Evolutionary conservation across 2,888 invertebrate genomes (phyloP), one percentile per base, ranked within the genome.

Genomic region (Hydropsyche betteni): DNA sequence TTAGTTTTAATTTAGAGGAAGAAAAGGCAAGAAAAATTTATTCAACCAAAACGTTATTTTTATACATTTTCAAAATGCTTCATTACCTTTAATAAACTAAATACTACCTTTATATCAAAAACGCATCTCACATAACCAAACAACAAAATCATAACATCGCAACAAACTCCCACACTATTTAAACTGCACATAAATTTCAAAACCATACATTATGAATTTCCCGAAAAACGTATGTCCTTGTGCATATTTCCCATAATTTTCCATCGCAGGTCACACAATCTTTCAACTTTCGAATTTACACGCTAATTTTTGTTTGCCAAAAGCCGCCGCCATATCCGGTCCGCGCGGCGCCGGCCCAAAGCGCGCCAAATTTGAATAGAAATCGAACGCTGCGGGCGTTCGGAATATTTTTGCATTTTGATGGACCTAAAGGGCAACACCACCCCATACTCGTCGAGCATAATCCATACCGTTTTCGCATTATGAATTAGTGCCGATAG

Each of bases 321-420:
- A 64, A 10, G 64, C 36, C 12, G 36, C 10, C 33, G 8, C 24
- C 8, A 64, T 64, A 34, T 33, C 64, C 34, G 64, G 64, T 14
- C 61, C 61, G 16, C 24, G 51, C 51, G n/a, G 8, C 51, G 33
- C 61, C 61, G 33, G 61, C 16, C 6, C 7, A 7, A 3, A 24
- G 51, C 69, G 5, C 12, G 38, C n/a, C 38, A 53, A 75, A 78
- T 78, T 77, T 78, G 77, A 78, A 78, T 78, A 77, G 77, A 78
- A 78, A 78, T 78, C 76, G 78, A 78, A 77, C 78, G 78, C 78
- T 76, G 33, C 55, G 68, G 77, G 76, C 76, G 64, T 61, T 75
- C 38, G n/a, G 78, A 78, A 78, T 78, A 78, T 77, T 78, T 78
- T 78, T 78, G 75, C 78, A 78, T 78, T 75, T 75, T 78, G 78